phyloP scores from a whole-genome alignment of 2,797 vertebrate species.

The Crocidura indochinensis region DNA sequence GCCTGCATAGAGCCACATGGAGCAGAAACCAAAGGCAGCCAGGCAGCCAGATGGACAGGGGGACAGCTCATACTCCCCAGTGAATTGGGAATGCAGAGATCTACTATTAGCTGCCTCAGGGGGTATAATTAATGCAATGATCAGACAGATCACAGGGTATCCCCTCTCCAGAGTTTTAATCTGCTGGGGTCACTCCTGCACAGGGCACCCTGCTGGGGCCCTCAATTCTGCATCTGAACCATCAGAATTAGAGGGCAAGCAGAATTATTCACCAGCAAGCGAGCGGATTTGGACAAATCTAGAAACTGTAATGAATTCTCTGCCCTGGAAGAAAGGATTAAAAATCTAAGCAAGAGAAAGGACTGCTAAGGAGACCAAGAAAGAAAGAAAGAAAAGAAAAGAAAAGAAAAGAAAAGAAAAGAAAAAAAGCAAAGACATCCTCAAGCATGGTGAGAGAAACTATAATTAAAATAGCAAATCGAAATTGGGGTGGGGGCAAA shows the following conservation, averaged over 20 bases:
- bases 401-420: too few species aligned
- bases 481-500: neutral
- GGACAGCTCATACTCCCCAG: neutral
- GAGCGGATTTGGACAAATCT: slow-evolving; percentile 67
- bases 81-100: too few species aligned
- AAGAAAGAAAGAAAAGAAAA: too few species aligned
- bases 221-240: slow-evolving; percentile 32
- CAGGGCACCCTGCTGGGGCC: neutral
- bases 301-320: slow-evolving; percentile 81
- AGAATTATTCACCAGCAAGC: slow-evolving; percentile 68
- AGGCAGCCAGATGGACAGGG: neutral
- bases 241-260: slow-evolving; percentile 16
- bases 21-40: neutral
- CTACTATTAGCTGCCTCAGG: too few species aligned
- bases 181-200: neutral
- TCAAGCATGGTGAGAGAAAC: slow-evolving; percentile 67
- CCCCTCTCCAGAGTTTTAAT: neutral
- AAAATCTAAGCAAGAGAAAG: slow-evolving; percentile 66
- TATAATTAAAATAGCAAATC: slow-evolving; percentile 82
- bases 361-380: slow-evolving; percentile 34
- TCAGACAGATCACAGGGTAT: neutral
- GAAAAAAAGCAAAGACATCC: neutral
- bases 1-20: neutral
- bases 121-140: neutral
- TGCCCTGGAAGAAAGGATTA: slow-evolving; percentile 77